Base-by-base conservation (phyloP, 2,888 invertebrate genomes). In the Apamea sordens region DNA sequence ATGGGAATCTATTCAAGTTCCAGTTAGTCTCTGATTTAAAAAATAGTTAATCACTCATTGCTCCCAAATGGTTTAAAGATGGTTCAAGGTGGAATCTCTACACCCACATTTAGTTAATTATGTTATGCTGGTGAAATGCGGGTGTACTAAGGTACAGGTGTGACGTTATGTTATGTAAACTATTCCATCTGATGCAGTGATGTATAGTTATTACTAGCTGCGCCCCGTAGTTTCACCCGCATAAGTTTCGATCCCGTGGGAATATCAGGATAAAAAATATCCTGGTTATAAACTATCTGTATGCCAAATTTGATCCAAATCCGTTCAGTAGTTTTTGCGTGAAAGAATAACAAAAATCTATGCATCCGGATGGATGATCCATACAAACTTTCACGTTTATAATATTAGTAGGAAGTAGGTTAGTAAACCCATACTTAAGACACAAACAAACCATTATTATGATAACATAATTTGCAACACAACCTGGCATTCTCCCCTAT, bases 401-500 rank as follows among this genome's bases (percentile, higher is more conserved):
- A 41, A 41, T 41, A 41, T 41, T 41, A 41, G 41, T 41, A 7
- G 41, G 41, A 41, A 41, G 41, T 41, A 41, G 36, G 0, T 0
- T 7, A 28, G 21, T 7, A 32, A 4, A 50, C 11, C 47, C 13
- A 36, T 41, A 10, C 10, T 41, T 18, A 5, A 70, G 21, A 36
- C n/a, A 36, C 21, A 56, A 76, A 68, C 41, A 69, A 64, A 59
- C n/a, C 21, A 32, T 50, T 18, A 50, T 41, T n/a, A 77, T n/a
- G 28, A 44, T 21, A 47, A 36, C 53, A 41, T 36, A 44, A 63
- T 63, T 73, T 53, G 56, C 36, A 71, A 21, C 67, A 79, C 61
- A 36, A 32, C 41, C 80, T 80, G 61, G 59, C 80, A 84, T 72
- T 24, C 50, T 32, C 36, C 47, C 67, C 73, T 86, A 80, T 77